Evolutionary conservation across 2,113 vertebrate genomes (phyloP), one percentile per base, ranked within the genome.

Genomic region (Corapipo altera): DNA sequence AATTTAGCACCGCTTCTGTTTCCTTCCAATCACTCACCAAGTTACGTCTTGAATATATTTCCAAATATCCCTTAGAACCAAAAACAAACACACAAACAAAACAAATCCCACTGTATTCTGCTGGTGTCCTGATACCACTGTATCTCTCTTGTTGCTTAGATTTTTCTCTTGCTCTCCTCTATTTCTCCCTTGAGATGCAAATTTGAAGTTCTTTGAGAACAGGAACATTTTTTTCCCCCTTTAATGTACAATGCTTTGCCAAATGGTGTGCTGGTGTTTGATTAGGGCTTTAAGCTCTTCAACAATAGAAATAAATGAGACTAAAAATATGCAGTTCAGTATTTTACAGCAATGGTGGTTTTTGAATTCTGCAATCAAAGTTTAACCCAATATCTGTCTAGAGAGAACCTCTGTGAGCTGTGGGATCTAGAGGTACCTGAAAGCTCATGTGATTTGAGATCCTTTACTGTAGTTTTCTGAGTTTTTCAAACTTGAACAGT

Each of bases 111-210:
- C 51, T 6, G 5, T 5, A 77, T 35, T 18, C 43, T 91, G 48
- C 26, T 61, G 20, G 15, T 73, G 48, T 64, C 64, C 51, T 22
- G 12, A n/a, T 26, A 67, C 26, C 33, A 16, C 35, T 35, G 19
- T 37, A 12, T 30, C 24, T 10, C 20, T 70, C 46, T 16, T 22
- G 32, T 23, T 26, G 52, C 30, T 69, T 22, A 37, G 15, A 35
- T 49, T 54, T 75, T 75, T 87, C 51, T 15, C 39, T 77, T 69
- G 19, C 72, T 90, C 49, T 88, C 57, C 49, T 90, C 83, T 76
- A 32, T 64, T 83, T 88, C 72, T 80, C 79, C 75, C 75, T 80
- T 46, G 91, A 88, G 80, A 91, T 84, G 79, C 43, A 92, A 88
- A 94, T 77, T 58, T 37, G 7, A 92, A 88, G 21, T 72, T 90